Evolutionary conservation across 2,797 vertebrate species (phyloP), one percentile per base, ranked within the genome.

Genomic region (Brachyalestes nurse): DNA sequence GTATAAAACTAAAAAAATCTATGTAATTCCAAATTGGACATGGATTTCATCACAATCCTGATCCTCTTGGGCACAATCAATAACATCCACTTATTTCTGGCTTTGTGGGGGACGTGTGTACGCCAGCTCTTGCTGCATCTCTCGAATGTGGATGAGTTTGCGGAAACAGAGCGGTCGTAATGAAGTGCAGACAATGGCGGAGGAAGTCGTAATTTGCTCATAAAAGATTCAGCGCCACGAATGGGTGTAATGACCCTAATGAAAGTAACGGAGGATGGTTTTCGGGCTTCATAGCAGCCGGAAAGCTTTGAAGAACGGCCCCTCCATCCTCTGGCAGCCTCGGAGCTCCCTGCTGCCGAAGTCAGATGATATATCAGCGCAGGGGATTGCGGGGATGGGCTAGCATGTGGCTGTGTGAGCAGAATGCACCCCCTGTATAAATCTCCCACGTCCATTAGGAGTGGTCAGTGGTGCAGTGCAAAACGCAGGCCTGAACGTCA

Each of bases 401-500:
- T 34, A 34, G 61, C 14, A 23, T 62, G 61, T 62, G 25, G 61
- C 62, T 65, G 62, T 61, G 71, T 28, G 70, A 79, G 70, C 7
- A 16, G 51, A 64, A 69, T 55, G 67, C 42, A 67, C 17, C 1
- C 38, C 58, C 47, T 25, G 71, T 70, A 84, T 86, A 87, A 90
- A 89, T 87, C 79, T 66, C 47, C 45, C 38, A 8, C 77, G 72
- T 79, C 80, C 82, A 82, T 88, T 86, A 78, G 60, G 74, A 80
- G 51, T n/a, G 42, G 72, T 81, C 66, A 77, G 74, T 42, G 28
- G 72, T 51, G 83, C 87, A 75, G 82, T 13, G 75, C 74, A 58
- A 66, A 83, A 82, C 82, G 82, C 77, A 73, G 51, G 87, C 80
- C 82, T 77, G 74, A 86, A 81, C 67, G 58, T 67, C 67, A 64